Conservation (phyloP, 2,888 invertebrate species). For the Meiosimyza decipiens region DNA sequence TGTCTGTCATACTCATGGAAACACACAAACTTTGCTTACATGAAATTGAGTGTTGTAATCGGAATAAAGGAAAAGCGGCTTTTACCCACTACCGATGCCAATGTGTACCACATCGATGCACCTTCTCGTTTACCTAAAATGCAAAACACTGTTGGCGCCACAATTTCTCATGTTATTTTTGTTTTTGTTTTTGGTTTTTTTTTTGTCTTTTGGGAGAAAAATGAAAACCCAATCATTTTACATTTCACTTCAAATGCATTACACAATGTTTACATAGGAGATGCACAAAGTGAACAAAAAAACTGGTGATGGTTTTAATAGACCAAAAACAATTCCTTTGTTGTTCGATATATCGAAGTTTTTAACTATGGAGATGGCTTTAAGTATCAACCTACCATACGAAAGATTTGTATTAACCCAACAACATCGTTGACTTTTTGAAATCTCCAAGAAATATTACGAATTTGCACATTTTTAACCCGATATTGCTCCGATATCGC, state of each 20-base stretch:
- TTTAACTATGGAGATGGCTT: too few species aligned
- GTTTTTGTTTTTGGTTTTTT: not conserved
- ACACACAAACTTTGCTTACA: constrained; percentile 2
- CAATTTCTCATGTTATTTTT: not conserved
- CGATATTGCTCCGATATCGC: too few species aligned
- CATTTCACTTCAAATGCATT: constrained; percentile 23
- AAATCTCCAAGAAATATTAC: too few species aligned
- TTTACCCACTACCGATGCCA: not conserved
- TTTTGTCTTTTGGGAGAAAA: constrained; percentile 5
- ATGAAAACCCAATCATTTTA: constrained; percentile 29
- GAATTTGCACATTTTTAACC: too few species aligned
- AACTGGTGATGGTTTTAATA: constrained; percentile 3
- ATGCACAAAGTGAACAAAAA: not conserved
- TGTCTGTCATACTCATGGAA: too few species aligned
- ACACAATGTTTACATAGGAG: constrained; percentile 13
- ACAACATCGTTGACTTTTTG: too few species aligned
- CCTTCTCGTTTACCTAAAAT: not conserved
- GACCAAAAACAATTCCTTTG: not conserved
- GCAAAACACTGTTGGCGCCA: constrained; percentile 28
- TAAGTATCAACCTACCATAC: too few species aligned
- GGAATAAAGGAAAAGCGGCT: constrained; percentile 7
- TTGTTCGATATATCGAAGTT: too few species aligned
- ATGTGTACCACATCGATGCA: constrained; percentile 8
- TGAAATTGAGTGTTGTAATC: constrained; percentile 29
- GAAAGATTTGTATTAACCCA: too few species aligned